Evolutionary conservation across 2,113 vertebrate species (phyloP), one percentile per base, ranked within the genome.

Genomic region (Bucco capensis): DNA sequence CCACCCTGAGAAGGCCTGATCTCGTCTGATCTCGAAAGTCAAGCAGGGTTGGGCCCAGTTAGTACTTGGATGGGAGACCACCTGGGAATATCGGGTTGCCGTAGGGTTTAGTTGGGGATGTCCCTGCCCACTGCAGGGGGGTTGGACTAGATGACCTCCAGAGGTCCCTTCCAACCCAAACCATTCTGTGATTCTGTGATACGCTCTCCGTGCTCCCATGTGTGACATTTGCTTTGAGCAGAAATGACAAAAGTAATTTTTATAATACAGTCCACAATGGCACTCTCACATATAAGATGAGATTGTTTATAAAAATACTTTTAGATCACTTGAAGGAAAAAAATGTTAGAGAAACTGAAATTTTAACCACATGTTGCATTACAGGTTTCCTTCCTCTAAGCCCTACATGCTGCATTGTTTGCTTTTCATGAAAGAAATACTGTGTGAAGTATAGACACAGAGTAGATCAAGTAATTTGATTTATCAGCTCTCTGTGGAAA

Each of bases 401-500:
- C 22, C 5, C 6, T 30, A 16, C 6, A 16, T 9, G 6, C 21
- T 77, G 7, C 19, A 46, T 69, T 33, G 5, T 57, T 88, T 57
- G 17, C 9, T 88, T 75, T 78, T 69, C 62, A 65, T 60, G 21
- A 23, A 84, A 86, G 27, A 82, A 91, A 78, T 35, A 27, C 38
- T 19, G 3, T 27, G 19, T 71, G 21, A 90, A 72, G 14, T 25
- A 57, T 2, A 16, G 37, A 12, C 19, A 60, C 1, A n/a, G 49
- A 69, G 75, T 72, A 61, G 24, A 57, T 91, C 9, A 70, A 82
- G 72, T 46, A 6, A 84, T 64, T 83, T 71, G 65, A 72, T 78
- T 90, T 66, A 80, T 82, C 88, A 81, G 8, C 37, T 69, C 5
- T 65, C 61, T 83, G 73, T 84, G 73, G 86, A 88, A 95, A 94